Conservation (phyloP, 1,140 invertebrate species). For the Heliconius nattereri region DNA sequence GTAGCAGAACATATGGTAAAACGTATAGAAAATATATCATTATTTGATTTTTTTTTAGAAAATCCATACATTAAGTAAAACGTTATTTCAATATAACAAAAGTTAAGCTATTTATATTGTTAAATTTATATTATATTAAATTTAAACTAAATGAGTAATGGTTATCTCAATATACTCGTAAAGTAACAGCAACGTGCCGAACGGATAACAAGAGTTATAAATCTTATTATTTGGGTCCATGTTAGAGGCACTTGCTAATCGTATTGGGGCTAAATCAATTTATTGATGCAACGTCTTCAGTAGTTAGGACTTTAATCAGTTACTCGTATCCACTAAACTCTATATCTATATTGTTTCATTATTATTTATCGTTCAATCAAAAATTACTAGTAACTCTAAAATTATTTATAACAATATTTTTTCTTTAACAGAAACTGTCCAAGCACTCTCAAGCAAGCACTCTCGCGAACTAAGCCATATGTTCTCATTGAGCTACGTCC, state of each 20-base stretch:
- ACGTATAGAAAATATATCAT: background rate
- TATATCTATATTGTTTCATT: background rate
- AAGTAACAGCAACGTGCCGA: background rate
- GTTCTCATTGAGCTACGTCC: no score
- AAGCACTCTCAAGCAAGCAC: no score
- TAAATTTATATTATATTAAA: no score
- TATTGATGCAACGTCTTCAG: slow-evolving; percentile 30
- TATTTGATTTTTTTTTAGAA: background rate
- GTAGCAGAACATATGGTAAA: background rate
- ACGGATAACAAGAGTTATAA: slow-evolving; percentile 15
- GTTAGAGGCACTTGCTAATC: slow-evolving; percentile 21
- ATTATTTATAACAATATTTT: no score
- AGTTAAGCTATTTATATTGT: no score
- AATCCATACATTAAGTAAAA: background rate
- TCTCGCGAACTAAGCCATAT: no score
- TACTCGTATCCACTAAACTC: background rate
- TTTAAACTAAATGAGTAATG: no score
- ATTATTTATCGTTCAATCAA: background rate
- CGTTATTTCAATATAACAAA: no score
- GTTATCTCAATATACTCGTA: background rate
- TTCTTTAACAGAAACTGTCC: no score
- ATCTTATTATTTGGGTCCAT: slow-evolving; percentile 30
- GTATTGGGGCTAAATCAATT: slow-evolving; percentile 32
- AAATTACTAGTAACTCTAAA: no score
- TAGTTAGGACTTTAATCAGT: slow-evolving; percentile 18